Conservation (phyloP, 2,797 vertebrate genomes). For the Loris lydekkerianus region DNA sequence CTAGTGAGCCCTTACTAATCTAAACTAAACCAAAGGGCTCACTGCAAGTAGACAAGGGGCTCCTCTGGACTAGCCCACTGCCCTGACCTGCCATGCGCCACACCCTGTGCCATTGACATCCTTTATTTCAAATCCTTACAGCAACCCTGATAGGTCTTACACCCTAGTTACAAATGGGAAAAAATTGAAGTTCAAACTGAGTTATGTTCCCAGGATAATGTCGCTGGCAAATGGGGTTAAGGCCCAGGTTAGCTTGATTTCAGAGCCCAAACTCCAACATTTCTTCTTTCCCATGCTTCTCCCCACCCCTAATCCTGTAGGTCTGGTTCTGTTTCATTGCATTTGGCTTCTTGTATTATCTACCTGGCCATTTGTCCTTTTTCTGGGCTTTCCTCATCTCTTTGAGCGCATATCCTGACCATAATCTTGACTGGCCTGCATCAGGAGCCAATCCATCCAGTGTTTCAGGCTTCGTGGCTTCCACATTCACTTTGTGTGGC, state of each 20-base stretch:
- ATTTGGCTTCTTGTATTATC: neutral
- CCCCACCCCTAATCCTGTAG: neutral
- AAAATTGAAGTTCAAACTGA: constrained; percentile 17
- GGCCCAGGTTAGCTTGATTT: neutral
- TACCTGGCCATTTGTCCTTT: neutral
- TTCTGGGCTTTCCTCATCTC: neutral
- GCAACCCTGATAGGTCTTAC: neutral
- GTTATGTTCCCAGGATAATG: neutral
- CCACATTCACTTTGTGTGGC: neutral
- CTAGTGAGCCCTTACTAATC: neutral
- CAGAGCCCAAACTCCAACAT: neutral
- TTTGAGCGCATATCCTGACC: neutral
- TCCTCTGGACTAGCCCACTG: neutral
- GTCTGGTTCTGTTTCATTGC: constrained; percentile 16
- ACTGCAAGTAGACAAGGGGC: neutral
- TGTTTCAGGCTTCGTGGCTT: neutral
- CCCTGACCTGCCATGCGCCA: neutral
- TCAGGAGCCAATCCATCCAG: neutral
- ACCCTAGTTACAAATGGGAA: constrained; percentile 8
- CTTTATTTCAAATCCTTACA: neutral
- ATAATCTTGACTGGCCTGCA: neutral
- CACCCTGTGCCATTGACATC: neutral
- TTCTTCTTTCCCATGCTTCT: neutral
- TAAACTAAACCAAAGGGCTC: neutral
- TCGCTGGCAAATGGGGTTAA: neutral